Evolutionary conservation across 1,140 invertebrate genomes (phyloP), one percentile per base, ranked within the genome.

Genomic region (Palaemon carinicauda): DNA sequence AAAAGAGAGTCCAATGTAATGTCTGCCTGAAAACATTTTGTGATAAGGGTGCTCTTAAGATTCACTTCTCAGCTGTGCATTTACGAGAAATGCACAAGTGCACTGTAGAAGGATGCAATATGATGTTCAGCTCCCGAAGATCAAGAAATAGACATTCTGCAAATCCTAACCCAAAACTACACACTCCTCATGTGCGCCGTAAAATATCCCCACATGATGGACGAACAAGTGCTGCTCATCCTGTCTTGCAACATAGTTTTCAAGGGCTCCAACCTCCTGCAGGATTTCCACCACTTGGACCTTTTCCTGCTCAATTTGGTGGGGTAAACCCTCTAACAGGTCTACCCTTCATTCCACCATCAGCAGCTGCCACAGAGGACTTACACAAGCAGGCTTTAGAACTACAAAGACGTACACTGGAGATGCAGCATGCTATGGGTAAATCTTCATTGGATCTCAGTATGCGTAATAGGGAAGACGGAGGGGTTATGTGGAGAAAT

Each of bases 41-140:
- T 93, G 99, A 99, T 93, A 99, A 99, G 93, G 98, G 98, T 79
- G 99, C 99, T 0, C 93, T 99, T 1, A 99, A 99, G 92, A 99
- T 99, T 29, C 99, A 99, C 91, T 99, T 99, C 91, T 99, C 98
- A 71, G 98, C 99, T 0, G 99, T 99, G 9, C 99, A 99, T 92
- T 91, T 99, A 82, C 94, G 97, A 24, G 99, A 99, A 93, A 99
- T 99, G 98, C 98, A 99, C 92, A 98, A 98, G 91, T 99, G 98
- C 91, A 99, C 98, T 0, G 97, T 99, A 0, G 96, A 98, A 90
- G 98, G 98, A 0, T 99, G 98, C 92, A 99, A 96, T 91, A 99
- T 99, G 97, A 98, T 99, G 96, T 99, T 99, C 91, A 99, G 97
- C 91, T 99, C 97, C 17, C 93, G 98, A 88, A 93, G 98, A 84